A percentile compares a stretch with the other conserved stretches of the same genome.
These are phyloP conservation scores for Riparia riparia DNA, from an alignment of 2,113 vertebrate genomes.

Conservation along the genomic window DNA sequence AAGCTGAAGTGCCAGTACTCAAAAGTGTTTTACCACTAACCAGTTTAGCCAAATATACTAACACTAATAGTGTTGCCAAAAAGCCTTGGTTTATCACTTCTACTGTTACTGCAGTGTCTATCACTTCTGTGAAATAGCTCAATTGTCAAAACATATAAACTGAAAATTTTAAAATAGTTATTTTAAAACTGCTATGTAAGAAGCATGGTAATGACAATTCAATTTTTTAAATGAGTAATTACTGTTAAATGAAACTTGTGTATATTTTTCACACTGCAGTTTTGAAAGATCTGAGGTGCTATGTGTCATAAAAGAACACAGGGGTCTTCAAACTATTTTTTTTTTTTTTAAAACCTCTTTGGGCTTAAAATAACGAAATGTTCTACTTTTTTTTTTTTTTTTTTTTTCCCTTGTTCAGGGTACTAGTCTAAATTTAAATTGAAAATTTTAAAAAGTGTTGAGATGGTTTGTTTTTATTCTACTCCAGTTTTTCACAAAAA, in stretches of 20 bases:
- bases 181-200: not conserved
- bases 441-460: not conserved
- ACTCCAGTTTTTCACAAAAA: constrained; percentile 94
- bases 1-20: not conserved
- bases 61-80: not conserved
- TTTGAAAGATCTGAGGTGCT: not conserved
- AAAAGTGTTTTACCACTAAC: not conserved
- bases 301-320: not conserved
- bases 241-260: not conserved
- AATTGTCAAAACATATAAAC: not conserved
- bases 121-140: not conserved
- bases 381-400: not conserved
- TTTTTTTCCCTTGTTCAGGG: not conserved
- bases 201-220: not conserved
- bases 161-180: not conserved
- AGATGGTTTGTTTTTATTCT: not conserved
- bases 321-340: not conserved
- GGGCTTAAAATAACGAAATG: not conserved
- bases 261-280: not conserved
- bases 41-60: not conserved
- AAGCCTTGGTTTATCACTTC: not conserved
- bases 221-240: not conserved
- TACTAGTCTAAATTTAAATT: not conserved
- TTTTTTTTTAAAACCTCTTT: not conserved
- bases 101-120: not conserved